Evolutionary conservation across 1,140 invertebrate genomes (phyloP), one percentile per base, ranked within the genome.

Genomic region (Macrobrachium nipponense): DNA sequence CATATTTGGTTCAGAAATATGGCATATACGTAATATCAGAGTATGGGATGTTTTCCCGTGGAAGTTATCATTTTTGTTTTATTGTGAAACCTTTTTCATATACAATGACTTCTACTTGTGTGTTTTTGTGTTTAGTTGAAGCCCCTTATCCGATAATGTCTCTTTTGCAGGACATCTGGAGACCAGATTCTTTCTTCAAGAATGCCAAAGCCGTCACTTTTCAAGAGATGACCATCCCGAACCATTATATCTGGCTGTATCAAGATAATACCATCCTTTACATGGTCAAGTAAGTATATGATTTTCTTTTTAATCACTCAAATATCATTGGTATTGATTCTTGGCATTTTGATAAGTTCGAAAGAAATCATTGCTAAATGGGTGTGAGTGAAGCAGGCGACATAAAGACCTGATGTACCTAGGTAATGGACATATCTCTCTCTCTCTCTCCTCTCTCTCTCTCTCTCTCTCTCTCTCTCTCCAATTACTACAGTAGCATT

Each of bases 221-320:
- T 90, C 96, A 97, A 91, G 96, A 96, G 0, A 97, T 97, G 96
- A 97, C 96, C 68, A 96, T 97, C 88, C 96, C 96, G 0, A 97
- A 97, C 92, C 96, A 97, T 90, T 90, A 90, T 82, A 76, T 90
- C 61, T 90, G 90, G 90, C 89, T 90, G n/a, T 90, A 90, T 80
- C 89, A 90, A 80, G 89, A 90, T 82, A 90, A 90, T 72, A 90
- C 87, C 64, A 90, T 90, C 64, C 89, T 90, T 58, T 90, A 90
- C 83, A 91, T 91, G 90, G 91, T 91, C 88, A 91, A 91, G 91
- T 91, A 89, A 89, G 90, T 88, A 5, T 20, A n/a, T 17, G 58
- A 11, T 20, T 12, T 23, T 60, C 6, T 6, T 27, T 15, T 15
- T n/a, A 4, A 66, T 27, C 64, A 20, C 12, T 11, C 15, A 66